Conservation (phyloP, 1,140 invertebrate genomes). For the Procambarus clarkii region DNA sequence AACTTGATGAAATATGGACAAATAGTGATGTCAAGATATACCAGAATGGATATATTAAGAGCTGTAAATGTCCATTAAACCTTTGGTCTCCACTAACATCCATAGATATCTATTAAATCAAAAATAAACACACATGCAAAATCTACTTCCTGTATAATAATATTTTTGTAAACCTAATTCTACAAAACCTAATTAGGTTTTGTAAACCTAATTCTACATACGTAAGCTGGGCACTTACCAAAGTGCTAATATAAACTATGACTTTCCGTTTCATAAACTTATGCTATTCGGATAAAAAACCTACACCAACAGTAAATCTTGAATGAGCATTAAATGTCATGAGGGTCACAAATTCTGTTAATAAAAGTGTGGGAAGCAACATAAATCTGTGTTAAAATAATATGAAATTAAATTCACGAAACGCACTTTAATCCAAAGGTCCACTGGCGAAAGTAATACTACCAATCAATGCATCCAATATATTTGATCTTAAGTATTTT, state of each 20-base stretch:
- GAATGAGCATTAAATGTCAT: neutral
- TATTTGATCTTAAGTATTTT: neutral
- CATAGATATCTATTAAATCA: neutral
- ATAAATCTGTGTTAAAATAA: neutral
- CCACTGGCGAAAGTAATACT: neutral
- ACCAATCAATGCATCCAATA: neutral
- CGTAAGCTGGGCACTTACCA: neutral
- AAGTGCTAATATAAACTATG: neutral
- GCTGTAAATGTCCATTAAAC: neutral
- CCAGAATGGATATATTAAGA: neutral
- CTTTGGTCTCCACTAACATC: slow-evolving; percentile 11
- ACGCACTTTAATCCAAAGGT: neutral
- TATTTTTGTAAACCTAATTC: neutral
- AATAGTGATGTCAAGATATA: neutral
- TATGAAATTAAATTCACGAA: too few relatives aligned
- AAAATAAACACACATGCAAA: slow-evolving; percentile 2
- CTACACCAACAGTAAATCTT: neutral
- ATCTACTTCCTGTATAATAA: neutral
- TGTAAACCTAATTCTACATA: neutral
- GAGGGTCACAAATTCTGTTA: slow-evolving; percentile 8
- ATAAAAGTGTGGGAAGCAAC: neutral
- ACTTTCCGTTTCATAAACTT: slow-evolving; percentile 1
- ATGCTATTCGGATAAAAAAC: neutral
- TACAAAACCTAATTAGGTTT: neutral
- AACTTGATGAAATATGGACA: neutral